phyloP scores from a whole-genome alignment of 2,888 invertebrate species.

The Hypercompe scribonia region DNA sequence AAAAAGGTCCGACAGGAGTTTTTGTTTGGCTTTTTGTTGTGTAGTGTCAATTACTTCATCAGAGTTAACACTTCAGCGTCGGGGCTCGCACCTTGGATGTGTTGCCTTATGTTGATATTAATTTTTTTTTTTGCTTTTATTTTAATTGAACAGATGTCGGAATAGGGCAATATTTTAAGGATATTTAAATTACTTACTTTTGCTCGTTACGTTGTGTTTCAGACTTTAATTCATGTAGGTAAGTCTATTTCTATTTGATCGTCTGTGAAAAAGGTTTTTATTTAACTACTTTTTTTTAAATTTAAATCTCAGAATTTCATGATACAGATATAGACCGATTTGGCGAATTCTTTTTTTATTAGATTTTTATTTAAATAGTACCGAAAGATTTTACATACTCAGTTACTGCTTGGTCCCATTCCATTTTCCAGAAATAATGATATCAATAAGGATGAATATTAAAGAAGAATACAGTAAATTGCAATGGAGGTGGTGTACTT shows the following conservation, averaged over 20 bases:
- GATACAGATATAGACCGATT: not conserved
- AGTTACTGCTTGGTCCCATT: not conserved
- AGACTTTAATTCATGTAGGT: not conserved
- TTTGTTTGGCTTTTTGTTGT: slow-evolving; percentile 64
- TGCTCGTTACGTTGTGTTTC: not conserved
- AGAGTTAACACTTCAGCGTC: slow-evolving; percentile 50
- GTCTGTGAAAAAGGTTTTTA: too few species aligned
- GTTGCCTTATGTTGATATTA: slow-evolving; percentile 22
- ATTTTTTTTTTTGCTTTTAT: slow-evolving; percentile 14
- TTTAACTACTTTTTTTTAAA: not conserved
- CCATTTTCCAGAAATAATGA: not conserved
- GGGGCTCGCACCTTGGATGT: slow-evolving; percentile 41
- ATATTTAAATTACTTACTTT: not conserved
- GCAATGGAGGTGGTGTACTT: too few species aligned
- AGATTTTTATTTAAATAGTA: not conserved
- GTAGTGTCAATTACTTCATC: slow-evolving; percentile 81
- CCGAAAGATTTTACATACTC: not conserved
- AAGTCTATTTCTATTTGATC: too few species aligned
- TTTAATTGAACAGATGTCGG: slow-evolving; percentile 13
- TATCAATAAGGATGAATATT: not conserved
- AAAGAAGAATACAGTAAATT: not conserved
- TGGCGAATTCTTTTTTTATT: too few species aligned
- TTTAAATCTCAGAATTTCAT: too few species aligned
- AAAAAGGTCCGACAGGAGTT: slow-evolving; percentile 58
- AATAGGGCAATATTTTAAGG: not conserved